Conservation (phyloP, 92 coral and sea anemone genomes). For the Porites evermanni region DNA sequence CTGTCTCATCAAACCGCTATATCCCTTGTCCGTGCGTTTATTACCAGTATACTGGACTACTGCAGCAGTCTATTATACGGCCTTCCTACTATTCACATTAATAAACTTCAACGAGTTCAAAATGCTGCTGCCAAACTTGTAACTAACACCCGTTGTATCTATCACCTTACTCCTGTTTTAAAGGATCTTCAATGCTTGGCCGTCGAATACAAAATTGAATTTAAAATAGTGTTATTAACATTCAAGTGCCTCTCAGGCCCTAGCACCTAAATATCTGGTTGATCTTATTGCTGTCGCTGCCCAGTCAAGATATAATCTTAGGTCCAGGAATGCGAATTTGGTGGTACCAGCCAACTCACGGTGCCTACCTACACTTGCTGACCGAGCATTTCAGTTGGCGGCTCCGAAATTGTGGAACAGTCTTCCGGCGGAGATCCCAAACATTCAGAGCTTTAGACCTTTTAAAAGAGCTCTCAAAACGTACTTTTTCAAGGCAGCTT, state of each 20-base stretch:
- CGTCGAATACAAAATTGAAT: not conserved
- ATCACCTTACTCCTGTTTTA: not conserved
- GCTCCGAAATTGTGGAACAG: not conserved
- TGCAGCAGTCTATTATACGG: too few relatives aligned
- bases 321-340: not conserved
- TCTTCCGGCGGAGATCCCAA: too few relatives aligned
- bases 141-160: not conserved
- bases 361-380: constrained; percentile 1
- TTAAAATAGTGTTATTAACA: too few relatives aligned
- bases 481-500: too few relatives aligned
- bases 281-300: not conserved
- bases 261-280: not conserved
- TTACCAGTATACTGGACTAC: too few relatives aligned
- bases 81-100: too few relatives aligned
- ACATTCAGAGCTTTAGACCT: too few relatives aligned
- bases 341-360: not conserved
- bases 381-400: not conserved
- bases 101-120: too few relatives aligned
- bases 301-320: not conserved
- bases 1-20: too few relatives aligned
- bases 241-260: not conserved
- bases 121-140: too few relatives aligned
- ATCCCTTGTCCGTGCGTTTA: too few relatives aligned
- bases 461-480: too few relatives aligned
- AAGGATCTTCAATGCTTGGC: not conserved